phyloP scores from a whole-genome alignment of 2,113 vertebrate species.

The Albula goreensis region DNA sequence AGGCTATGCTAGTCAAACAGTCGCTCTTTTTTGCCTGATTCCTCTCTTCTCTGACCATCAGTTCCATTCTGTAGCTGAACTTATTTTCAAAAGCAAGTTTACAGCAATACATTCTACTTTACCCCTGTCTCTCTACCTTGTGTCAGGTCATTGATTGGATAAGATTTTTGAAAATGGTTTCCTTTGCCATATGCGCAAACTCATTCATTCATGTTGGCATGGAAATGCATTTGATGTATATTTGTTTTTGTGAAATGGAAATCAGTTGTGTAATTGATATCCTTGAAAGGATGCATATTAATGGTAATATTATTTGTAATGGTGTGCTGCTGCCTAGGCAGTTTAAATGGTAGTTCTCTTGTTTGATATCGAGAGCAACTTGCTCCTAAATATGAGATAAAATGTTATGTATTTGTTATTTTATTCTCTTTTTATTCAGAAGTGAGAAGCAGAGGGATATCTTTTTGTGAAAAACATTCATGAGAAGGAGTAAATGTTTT shows the following conservation, averaged over 20 bases:
- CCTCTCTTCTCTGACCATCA: background rate
- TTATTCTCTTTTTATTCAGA: background rate
- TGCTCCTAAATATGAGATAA: background rate
- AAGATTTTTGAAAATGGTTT: background rate
- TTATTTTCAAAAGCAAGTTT: no score
- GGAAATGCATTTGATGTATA: background rate
- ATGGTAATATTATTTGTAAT: background rate
- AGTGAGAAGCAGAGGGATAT: background rate
- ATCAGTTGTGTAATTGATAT: background rate
- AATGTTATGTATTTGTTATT: background rate
- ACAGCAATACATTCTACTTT: no score
- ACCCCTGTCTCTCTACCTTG: background rate
- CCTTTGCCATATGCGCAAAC: background rate
- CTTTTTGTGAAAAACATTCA: background rate
- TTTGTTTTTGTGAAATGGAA: background rate
- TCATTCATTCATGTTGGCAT: background rate
- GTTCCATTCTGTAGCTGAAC: background rate
- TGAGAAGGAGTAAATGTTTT: background rate
- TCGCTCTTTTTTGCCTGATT: background rate
- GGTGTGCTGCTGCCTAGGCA: background rate
- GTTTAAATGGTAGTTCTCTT: background rate
- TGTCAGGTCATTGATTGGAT: background rate
- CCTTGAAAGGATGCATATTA: background rate
- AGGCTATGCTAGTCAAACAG: no score
- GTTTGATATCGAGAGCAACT: background rate